These are phyloP conservation scores for Craterocephalus amniculus DNA, from an alignment of 2,797 vertebrate species.

Conservation along the genomic window DNA sequence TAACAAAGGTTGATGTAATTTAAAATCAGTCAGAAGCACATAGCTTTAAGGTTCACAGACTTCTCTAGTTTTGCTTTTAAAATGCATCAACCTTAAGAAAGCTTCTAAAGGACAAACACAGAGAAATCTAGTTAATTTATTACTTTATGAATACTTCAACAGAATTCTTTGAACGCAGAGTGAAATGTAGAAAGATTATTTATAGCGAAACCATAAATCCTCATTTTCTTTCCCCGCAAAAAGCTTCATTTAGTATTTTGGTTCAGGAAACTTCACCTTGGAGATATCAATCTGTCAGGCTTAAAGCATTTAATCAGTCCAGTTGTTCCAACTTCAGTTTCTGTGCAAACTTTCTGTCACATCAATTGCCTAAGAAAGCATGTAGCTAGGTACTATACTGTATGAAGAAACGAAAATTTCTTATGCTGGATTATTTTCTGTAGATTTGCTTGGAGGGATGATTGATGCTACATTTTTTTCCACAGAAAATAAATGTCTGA, in stretches of 20 bases:
- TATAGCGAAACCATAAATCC: constrained; percentile 18
- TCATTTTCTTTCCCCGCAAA: not conserved
- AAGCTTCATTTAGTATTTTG: constrained; percentile 11
- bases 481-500: not conserved
- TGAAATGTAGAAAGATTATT: constrained; percentile 5
- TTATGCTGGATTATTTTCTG: not conserved
- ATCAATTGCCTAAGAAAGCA: constrained; percentile 33
- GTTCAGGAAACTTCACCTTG: constrained; percentile 40
- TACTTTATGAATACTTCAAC: not conserved
- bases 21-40: no score
- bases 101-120: not conserved
- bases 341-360: constrained; percentile 1
- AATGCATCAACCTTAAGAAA: not conserved
- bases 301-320: constrained; percentile 34
- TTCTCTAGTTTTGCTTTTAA: not conserved
- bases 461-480: not conserved
- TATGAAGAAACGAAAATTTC: not conserved
- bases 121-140: not conserved
- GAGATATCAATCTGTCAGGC: constrained; percentile 38
- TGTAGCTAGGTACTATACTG: not conserved
- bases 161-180: not conserved
- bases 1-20: no score
- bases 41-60: not conserved
- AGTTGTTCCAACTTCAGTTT: constrained; percentile 52
- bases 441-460: not conserved